These are phyloP conservation scores for Pediacus dermestoides DNA, from an alignment of 2,888 invertebrate genomes.

Conservation along the genomic window DNA sequence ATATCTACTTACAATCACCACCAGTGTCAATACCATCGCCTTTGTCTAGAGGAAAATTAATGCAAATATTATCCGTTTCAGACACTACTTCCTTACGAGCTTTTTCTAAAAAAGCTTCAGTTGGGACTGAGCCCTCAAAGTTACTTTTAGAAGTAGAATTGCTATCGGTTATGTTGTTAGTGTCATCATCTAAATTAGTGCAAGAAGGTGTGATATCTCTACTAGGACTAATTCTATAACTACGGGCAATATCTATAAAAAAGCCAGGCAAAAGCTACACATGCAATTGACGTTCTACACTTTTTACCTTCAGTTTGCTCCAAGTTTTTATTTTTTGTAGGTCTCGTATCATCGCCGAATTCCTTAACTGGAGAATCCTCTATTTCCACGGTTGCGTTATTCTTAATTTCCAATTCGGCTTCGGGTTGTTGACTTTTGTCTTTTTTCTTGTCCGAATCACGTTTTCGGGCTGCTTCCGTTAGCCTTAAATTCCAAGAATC, in stretches of 20 bases:
- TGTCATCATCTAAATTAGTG: neutral
- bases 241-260: too few species aligned
- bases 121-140: too few species aligned
- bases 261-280: too few species aligned
- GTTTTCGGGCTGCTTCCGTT: constrained; percentile 43
- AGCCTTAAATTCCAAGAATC: constrained; percentile 66
- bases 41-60: constrained; percentile 19
- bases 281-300: too few species aligned
- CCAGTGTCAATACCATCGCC: too few species aligned
- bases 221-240: neutral
- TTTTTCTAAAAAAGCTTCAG: too few species aligned
- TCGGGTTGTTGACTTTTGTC: constrained; percentile 4
- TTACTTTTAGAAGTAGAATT: too few species aligned
- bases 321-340: constrained; percentile 50
- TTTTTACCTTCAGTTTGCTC: constrained; percentile 49
- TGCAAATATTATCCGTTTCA: constrained; percentile 10
- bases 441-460: constrained; percentile 41
- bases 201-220: neutral
- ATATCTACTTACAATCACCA: too few species aligned
- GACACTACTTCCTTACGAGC: too few species aligned
- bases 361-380: constrained; percentile 32
- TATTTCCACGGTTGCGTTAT: constrained; percentile 27
- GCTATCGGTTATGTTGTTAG: too few species aligned
- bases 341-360: constrained; percentile 33
- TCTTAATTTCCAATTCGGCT: too few species aligned